Evolutionary conservation across 2,888 invertebrate species (phyloP), one percentile per base, ranked within the genome.

Genomic region (Phaonia tiefii): DNA sequence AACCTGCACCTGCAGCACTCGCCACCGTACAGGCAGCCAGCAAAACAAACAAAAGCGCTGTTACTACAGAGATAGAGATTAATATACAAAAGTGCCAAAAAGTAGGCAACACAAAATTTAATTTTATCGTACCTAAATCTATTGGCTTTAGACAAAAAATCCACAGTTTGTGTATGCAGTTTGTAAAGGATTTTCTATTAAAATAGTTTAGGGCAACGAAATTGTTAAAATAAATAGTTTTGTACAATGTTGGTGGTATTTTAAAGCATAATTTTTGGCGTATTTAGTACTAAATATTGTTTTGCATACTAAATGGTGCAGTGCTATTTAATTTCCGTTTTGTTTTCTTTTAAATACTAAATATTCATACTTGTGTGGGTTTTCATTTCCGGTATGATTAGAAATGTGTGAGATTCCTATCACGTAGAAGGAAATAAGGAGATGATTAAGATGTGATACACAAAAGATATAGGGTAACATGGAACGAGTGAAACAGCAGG

Each of bases 21-120:
- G n/a, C 2, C 1, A 10, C 60, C 26, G 39, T 60, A 11, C n/a
- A 60, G 60, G 60, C 15, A 39, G 58, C 13, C 39, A 15, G 2
- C 25, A 76, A 66, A 73, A 51, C 70, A 1, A 54, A 73, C 22
- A 54, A 63, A 70, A 65, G 8, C 31, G 3, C 4, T 31, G 31
- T 31, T 31, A 31, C 31, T 31, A 8, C 31, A 31, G 31, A 31
- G 8, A 31, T 3, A 58, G 66, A 75, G 70, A 51, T 77, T 77
- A 72, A 31, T 8, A 26, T 51, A 42, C 39, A 39, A 67, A 67
- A 60, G 31, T 58, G 7, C 44, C 4, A 67, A 79, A 72, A 39
- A 60, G 22, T 46, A 46, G 75, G 60, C 71, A 69, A 46, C 44
- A 60, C 37, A 20, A 70, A 31, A 31, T 31, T 31, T 31, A 31